Percentiles rank a stretch among this genome's conserved stretches.
phyloP scores from a whole-genome alignment of 1,140 invertebrate genomes.

The Anastatus disparis region DNA sequence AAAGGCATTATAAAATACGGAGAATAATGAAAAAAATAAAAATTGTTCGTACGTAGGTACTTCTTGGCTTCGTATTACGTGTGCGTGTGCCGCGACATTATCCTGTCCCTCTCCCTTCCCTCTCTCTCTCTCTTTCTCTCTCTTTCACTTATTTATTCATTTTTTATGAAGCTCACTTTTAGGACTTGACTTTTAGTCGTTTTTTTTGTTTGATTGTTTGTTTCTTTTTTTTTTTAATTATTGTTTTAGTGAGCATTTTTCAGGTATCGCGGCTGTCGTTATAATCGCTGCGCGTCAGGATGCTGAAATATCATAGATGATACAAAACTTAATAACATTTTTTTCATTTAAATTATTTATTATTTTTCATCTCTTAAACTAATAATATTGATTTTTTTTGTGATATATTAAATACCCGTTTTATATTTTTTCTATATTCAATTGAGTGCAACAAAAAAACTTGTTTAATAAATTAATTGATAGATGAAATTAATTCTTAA shows the following conservation, averaged over 20 bases:
- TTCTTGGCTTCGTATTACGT: slow-evolving; percentile 64
- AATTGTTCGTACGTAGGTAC: slow-evolving; percentile 58
- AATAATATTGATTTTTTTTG: too few relatives aligned
- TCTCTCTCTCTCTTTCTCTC: slow-evolving; percentile 50
- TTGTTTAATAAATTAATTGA: too few relatives aligned
- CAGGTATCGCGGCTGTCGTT: slow-evolving; percentile 57
- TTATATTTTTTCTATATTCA: too few relatives aligned
- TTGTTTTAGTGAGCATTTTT: slow-evolving; percentile 47
- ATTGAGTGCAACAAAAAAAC: too few relatives aligned
- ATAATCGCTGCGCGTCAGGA: slow-evolving; percentile 63
- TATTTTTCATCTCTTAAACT: too few relatives aligned
- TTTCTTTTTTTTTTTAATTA: slow-evolving; percentile 38
- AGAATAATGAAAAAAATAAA: slow-evolving; percentile 49
- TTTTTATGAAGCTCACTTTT: slow-evolving; percentile 26
- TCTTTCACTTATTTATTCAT: slow-evolving; percentile 42
- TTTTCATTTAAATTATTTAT: too few relatives aligned
- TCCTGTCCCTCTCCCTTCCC: slow-evolving; percentile 47
- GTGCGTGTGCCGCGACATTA: slow-evolving; percentile 62
- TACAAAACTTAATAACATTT: slow-evolving; percentile 17
- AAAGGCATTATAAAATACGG: slow-evolving; percentile 53
- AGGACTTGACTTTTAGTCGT: too few relatives aligned
- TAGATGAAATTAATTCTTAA: too few relatives aligned
- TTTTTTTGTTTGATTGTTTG: background rate
- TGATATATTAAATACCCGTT: too few relatives aligned
- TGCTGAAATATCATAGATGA: slow-evolving; percentile 65